These are phyloP conservation scores for Ramphastos sulfuratus DNA, from an alignment of 2,113 vertebrate genomes.

Conservation along the genomic window DNA sequence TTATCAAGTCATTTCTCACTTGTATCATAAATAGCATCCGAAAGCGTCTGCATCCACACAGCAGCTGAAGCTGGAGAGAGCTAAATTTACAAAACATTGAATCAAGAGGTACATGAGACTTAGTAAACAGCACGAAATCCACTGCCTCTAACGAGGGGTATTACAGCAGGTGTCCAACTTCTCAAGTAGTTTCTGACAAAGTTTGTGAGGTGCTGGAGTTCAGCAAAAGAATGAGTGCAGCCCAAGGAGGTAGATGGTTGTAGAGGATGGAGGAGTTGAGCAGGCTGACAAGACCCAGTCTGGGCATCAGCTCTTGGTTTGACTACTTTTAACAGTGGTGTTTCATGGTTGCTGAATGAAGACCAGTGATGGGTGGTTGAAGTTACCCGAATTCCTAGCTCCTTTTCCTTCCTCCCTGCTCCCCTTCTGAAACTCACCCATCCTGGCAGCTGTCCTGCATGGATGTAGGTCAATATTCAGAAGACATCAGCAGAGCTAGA, in stretches of 20 bases:
- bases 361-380: neutral
- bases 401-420: neutral
- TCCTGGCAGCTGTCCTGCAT: neutral
- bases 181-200: slow-evolving; percentile 14
- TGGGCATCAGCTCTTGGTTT: neutral
- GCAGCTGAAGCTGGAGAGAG: slow-evolving; percentile 73
- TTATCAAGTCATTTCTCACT: slow-evolving; percentile 79
- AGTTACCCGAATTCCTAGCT: neutral
- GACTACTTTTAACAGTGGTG: fast-evolving
- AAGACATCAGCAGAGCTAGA: neutral
- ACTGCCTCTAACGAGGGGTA: slow-evolving; percentile 42
- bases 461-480: neutral
- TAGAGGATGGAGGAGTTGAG: neutral
- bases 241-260: neutral
- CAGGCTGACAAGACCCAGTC: neutral
- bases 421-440: neutral
- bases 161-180: slow-evolving; percentile 53
- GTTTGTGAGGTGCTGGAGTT: neutral
- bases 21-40: slow-evolving; percentile 72
- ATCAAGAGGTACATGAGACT: slow-evolving; percentile 69
- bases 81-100: slow-evolving; percentile 81
- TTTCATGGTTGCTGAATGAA: neutral
- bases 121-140: slow-evolving; percentile 56
- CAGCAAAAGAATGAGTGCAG: neutral
- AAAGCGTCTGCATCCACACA: slow-evolving; percentile 62